Evolutionary conservation across 2,113 vertebrate genomes (phyloP).

Genomic region (Apaloderma vittatum): DNA sequence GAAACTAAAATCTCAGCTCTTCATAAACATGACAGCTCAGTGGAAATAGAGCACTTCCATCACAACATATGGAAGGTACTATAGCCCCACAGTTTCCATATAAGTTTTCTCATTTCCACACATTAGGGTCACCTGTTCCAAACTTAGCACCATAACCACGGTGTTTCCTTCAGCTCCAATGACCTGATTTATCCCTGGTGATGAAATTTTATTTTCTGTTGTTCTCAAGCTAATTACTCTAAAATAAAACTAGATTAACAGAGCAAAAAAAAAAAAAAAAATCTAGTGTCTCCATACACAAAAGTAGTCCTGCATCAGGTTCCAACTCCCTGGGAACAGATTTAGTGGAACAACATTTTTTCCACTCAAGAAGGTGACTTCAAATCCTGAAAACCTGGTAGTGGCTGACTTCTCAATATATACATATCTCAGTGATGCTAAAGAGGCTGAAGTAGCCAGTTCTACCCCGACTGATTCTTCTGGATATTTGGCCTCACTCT

Average conservation of each 20-base stretch:
- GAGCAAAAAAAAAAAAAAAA: neutral
- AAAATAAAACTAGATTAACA: neutral
- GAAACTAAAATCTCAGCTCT: neutral
- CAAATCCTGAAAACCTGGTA: neutral
- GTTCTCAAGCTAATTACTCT: neutral
- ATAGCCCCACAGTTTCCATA: neutral
- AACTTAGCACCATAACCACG: neutral
- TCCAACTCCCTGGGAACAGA: neutral
- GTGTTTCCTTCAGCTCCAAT: neutral
- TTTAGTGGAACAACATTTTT: neutral
- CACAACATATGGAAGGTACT: neutral
- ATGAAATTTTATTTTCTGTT: neutral
- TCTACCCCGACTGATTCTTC: neutral
- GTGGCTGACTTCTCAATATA: neutral
- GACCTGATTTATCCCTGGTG: neutral
- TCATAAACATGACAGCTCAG: neutral
- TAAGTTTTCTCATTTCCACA: neutral
- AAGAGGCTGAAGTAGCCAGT: neutral
- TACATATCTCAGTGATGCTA: neutral
- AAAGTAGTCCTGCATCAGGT: neutral
- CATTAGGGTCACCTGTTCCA: neutral
- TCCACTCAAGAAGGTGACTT: neutral
- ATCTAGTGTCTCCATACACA: neutral
- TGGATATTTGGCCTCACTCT: constrained; percentile 26
- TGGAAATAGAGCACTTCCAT: neutral